Conservation (phyloP, 2,797 vertebrate genomes). For the Neostethus bicornis region DNA sequence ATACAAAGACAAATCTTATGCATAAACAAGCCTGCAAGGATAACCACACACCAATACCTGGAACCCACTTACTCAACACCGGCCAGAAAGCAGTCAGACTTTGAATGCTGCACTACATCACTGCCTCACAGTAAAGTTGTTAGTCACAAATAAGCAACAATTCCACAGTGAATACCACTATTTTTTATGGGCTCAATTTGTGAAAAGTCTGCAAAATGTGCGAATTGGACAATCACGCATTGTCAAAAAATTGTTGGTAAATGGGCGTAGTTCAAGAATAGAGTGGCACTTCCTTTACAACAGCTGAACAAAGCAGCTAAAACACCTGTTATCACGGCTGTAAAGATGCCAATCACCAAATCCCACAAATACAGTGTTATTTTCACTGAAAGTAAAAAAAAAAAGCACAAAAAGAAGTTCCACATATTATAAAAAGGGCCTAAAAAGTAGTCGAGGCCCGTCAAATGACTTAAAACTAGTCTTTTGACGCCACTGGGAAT, state of each 20-base stretch:
- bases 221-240: constrained; percentile 54
- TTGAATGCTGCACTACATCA: constrained; percentile 18
- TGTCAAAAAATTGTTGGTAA: constrained; percentile 57
- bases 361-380: constrained; percentile 47
- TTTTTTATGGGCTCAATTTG: constrained; percentile 47
- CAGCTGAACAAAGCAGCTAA: constrained; percentile 44
- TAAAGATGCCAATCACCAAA: constrained; percentile 56
- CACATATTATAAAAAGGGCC: constrained; percentile 31
- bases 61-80: constrained; percentile 25
- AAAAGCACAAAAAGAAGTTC: constrained; percentile 16
- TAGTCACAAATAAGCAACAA: constrained; percentile 26
- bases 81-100: constrained; percentile 19
- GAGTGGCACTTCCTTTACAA: constrained; percentile 48
- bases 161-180: constrained; percentile 44
- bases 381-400: constrained; percentile 35
- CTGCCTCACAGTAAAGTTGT: constrained; percentile 29
- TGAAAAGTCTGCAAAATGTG: constrained; percentile 44
- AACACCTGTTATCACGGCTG: constrained; percentile 48
- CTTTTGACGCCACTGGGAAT: constrained; percentile 23
- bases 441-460: constrained; percentile 18
- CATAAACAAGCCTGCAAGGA: constrained; percentile 14
- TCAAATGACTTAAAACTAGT: constrained; percentile 5
- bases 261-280: constrained; percentile 39
- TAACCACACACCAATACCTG: constrained; percentile 28
- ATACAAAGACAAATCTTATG: constrained; percentile 29